Evolutionary conservation across 2,888 invertebrate genomes (phyloP).

Genomic region (Autographa gamma): DNA sequence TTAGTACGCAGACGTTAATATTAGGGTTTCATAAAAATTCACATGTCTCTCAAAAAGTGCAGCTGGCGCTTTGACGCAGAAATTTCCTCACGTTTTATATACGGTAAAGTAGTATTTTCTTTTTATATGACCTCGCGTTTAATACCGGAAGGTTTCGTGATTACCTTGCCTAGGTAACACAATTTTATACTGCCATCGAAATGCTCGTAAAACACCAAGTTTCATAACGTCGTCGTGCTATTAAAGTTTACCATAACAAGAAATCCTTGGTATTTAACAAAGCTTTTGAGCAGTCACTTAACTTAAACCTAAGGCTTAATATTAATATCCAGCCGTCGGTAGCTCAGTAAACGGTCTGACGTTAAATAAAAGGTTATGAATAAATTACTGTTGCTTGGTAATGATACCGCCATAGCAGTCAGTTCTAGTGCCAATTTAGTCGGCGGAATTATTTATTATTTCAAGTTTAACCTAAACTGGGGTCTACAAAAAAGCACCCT

Average conservation of each 20-base stretch:
- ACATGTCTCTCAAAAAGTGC: conserved; percentile 19
- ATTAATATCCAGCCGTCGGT: conserved; percentile 45
- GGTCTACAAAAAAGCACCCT: neutral
- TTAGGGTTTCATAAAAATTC: conserved; percentile 42
- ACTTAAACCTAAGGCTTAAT: conserved; percentile 38
- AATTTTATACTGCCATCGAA: conserved; percentile 27
- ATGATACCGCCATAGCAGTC: conserved; percentile 12
- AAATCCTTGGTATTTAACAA: conserved; percentile 33
- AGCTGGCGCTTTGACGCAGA: conserved; percentile 31
- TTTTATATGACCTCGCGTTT: conserved; percentile 33
- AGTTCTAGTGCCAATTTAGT: conserved; percentile 7
- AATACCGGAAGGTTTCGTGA: conserved; percentile 28
- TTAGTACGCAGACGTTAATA: conserved; percentile 61
- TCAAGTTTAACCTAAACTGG: neutral
- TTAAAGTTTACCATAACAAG: conserved; percentile 39
- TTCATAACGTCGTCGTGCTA: conserved; percentile 36
- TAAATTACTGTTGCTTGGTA: conserved; percentile 34
- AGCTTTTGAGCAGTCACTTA: conserved; percentile 34
- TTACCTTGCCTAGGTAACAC: conserved; percentile 31
- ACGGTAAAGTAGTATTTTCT: conserved; percentile 22
- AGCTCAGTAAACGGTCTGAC: conserved; percentile 39
- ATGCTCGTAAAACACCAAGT: conserved; percentile 31
- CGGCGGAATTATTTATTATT: neutral
- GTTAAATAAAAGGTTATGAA: conserved; percentile 54
- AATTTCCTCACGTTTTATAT: conserved; percentile 30